Percentiles rank a stretch among this genome's conserved stretches.
These are phyloP conservation scores for Alligator mississippiensis DNA, from an alignment of 2,113 vertebrate genomes.

Conservation along the genomic window DNA sequence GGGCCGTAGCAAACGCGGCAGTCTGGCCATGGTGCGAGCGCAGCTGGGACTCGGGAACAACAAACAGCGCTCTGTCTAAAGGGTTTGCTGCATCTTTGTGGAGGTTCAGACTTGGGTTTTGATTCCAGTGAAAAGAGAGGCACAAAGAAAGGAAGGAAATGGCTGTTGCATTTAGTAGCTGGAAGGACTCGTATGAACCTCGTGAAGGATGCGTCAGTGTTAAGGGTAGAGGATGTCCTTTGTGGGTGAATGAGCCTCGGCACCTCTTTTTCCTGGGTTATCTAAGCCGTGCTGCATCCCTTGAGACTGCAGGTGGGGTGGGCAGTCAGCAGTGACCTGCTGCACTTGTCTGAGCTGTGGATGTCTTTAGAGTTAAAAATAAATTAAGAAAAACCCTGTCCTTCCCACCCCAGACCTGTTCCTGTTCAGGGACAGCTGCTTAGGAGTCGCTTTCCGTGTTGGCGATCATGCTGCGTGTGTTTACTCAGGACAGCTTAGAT, in stretches of 20 bases:
- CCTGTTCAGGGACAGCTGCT: no score
- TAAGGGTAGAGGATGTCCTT: no score
- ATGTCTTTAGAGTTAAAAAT: no score
- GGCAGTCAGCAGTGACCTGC: not conserved
- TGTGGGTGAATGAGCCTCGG: not conserved
- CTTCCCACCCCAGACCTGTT: no score
- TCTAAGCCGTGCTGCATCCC: not conserved
- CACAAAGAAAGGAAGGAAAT: not conserved
- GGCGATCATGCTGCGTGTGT: no score
- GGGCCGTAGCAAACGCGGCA: not conserved
- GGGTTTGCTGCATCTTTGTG: not conserved
- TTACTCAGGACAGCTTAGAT: no score
- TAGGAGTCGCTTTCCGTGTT: no score
- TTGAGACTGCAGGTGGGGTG: not conserved
- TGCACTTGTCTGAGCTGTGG: not conserved
- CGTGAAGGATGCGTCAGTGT: not conserved
- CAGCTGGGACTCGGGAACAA: not conserved
- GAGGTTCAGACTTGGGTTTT: not conserved
- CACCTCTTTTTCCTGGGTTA: not conserved
- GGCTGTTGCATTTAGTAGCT: not conserved
- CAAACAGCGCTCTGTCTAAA: not conserved
- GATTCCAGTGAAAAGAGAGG: not conserved
- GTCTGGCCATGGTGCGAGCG: not conserved
- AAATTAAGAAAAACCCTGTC: no score
- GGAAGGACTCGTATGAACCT: not conserved